Evolutionary conservation across 2,888 invertebrate genomes (phyloP).

Genomic region (Tanytarsus gracilentus): DNA sequence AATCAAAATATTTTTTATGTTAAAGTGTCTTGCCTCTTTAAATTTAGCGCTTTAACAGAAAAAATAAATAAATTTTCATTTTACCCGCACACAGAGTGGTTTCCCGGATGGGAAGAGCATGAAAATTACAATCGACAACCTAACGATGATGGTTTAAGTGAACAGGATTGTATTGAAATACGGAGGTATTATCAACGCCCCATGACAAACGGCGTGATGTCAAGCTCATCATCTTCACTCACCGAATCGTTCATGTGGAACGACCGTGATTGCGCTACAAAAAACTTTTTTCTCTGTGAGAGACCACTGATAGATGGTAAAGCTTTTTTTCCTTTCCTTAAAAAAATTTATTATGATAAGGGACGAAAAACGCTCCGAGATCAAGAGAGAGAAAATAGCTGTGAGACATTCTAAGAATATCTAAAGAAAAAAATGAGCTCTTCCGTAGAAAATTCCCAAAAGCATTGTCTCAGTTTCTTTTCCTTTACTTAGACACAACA

Average conservation of each 20-base stretch:
- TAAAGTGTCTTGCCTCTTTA: not conserved
- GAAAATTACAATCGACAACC: conserved; percentile 60
- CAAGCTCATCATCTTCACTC: conserved; percentile 41
- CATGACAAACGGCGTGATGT: conserved; percentile 35
- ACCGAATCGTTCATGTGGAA: conserved; percentile 69
- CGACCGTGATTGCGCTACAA: conserved; percentile 63
- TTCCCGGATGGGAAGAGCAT: conserved; percentile 67
- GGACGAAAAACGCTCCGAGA: too few species aligned
- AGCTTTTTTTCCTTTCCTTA: too few species aligned
- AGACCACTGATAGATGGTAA: conserved; percentile 56
- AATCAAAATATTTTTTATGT: conserved; percentile 2
- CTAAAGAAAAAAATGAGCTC: too few species aligned
- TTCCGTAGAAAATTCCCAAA: too few species aligned
- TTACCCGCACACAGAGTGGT: conserved; percentile 66
- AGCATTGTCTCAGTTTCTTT: too few species aligned
- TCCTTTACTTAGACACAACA: too few species aligned
- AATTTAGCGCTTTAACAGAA: not conserved
- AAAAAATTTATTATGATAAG: too few species aligned
- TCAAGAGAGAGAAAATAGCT: too few species aligned
- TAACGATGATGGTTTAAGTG: conserved; percentile 71
- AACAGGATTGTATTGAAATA: conserved; percentile 74
- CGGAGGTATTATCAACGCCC: conserved; percentile 53
- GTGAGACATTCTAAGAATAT: too few species aligned
- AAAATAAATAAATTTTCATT: conserved; percentile 32
- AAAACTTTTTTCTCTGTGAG: conserved; percentile 69